phyloP scores from a whole-genome alignment of 2,888 invertebrate genomes.

The Phengaris alcon region DNA sequence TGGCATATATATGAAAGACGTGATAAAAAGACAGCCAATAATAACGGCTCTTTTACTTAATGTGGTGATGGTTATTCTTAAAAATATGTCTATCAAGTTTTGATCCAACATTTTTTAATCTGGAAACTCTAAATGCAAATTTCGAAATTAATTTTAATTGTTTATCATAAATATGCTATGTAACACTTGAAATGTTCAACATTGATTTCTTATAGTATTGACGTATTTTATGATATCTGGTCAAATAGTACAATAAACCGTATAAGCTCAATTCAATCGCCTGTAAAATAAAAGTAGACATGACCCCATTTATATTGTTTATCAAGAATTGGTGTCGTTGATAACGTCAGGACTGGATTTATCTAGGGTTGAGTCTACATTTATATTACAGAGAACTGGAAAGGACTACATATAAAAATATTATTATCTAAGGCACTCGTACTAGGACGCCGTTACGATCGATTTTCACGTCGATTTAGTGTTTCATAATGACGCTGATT shows the following conservation, averaged over 20 bases:
- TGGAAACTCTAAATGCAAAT: background rate
- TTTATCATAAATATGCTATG: background rate
- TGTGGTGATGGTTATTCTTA: too few relatives aligned
- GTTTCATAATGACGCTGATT: conserved; percentile 53
- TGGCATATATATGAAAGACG: background rate
- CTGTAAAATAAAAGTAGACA: background rate
- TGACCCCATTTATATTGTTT: background rate
- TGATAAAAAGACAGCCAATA: background rate
- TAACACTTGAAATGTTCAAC: background rate
- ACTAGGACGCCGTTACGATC: conserved; percentile 77
- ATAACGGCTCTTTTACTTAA: too few relatives aligned
- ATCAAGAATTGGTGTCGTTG: background rate
- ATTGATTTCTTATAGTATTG: background rate
- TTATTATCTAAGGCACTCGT: conserved; percentile 73
- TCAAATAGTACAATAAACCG: conserved; percentile 54
- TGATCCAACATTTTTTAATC: background rate
- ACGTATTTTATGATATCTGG: conserved; percentile 30
- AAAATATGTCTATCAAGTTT: too few relatives aligned
- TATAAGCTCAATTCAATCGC: conserved; percentile 39
- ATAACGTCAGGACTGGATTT: background rate
- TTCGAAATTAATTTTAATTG: background rate
- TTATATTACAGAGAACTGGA: conserved; percentile 36
- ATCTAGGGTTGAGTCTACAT: background rate
- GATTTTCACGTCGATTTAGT: conserved; percentile 48
- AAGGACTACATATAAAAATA: conserved; percentile 47